A percentile compares a stretch with the other conserved stretches of the same genome.
These are phyloP conservation scores for Agrypnia vestita DNA, from an alignment of 1,140 invertebrate genomes.

Conservation along the genomic window DNA sequence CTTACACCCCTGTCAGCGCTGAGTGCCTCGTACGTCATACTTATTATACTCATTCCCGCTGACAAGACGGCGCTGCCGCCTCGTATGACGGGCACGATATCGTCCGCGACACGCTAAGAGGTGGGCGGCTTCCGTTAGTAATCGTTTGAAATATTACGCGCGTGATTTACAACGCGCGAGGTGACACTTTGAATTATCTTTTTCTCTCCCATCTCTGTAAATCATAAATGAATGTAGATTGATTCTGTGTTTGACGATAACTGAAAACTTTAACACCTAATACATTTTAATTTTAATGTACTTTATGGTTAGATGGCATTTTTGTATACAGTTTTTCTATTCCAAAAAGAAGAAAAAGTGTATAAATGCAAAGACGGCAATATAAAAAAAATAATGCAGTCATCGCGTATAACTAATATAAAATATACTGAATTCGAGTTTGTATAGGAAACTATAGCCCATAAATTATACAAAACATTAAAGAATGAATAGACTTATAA, in stretches of 20 bases:
- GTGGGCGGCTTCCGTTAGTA: slow-evolving; percentile 34
- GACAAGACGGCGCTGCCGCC: neutral
- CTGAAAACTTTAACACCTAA: neutral
- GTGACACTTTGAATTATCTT: neutral
- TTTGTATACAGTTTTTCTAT: no score
- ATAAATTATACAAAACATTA: no score
- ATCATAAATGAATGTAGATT: neutral
- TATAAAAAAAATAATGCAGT: no score
- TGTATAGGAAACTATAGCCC: no score
- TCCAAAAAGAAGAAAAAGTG: no score
- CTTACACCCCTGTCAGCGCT: neutral
- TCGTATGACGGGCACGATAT: slow-evolving; percentile 22
- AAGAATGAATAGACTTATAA: no score
- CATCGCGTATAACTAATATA: no score
- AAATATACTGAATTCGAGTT: no score
- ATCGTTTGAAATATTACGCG: slow-evolving; percentile 42
- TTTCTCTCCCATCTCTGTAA: neutral
- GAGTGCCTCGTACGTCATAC: slow-evolving; percentile 1
- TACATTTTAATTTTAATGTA: neutral
- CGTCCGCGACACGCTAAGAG: neutral
- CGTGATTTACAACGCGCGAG: slow-evolving; percentile 26
- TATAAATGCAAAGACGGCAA: no score
- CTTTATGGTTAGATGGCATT: no score
- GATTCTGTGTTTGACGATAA: neutral
- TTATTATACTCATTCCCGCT: neutral